phyloP scores from a whole-genome alignment of 1,140 invertebrate species.

The Aricia agestis region DNA sequence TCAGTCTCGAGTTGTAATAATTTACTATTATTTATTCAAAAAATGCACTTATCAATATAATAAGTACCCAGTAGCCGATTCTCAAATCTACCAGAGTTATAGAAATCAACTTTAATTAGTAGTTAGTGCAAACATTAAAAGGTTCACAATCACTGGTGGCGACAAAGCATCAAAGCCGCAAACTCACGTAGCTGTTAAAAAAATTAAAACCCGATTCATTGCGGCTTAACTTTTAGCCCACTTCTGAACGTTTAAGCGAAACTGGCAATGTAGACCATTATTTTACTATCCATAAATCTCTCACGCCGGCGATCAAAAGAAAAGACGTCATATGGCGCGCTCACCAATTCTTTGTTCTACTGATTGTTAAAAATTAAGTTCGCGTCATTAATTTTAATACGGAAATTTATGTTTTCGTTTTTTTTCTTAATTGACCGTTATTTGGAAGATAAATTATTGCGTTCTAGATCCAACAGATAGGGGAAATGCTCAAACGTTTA shows the following conservation, averaged over 20 bases:
- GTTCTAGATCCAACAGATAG: not conserved
- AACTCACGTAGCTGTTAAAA: not conserved
- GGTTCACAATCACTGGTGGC: conserved; percentile 4
- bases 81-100: not conserved
- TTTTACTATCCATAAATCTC: conserved; percentile 43
- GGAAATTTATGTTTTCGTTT: conserved; percentile 4
- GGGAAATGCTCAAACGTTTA: not conserved
- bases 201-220: not conserved
- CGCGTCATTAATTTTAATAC: conserved; percentile 42
- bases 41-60: too few species aligned
- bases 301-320: conserved; percentile 37
- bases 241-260: not conserved
- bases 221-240: not conserved
- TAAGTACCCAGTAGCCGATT: too few species aligned
- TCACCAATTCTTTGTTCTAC: conserved; percentile 63
- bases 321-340: conserved; percentile 66
- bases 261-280: conserved; percentile 32
- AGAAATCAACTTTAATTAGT: conserved; percentile 35
- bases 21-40: too few species aligned
- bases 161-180: conserved; percentile 9
- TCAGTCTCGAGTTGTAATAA: too few species aligned
- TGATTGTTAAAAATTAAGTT: conserved; percentile 56
- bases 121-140: not conserved
- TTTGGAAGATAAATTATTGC: not conserved
- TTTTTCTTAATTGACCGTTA: conserved; percentile 10